These are phyloP conservation scores for Amphipyra berbera DNA, from an alignment of 2,888 invertebrate genomes.

Conservation along the genomic window DNA sequence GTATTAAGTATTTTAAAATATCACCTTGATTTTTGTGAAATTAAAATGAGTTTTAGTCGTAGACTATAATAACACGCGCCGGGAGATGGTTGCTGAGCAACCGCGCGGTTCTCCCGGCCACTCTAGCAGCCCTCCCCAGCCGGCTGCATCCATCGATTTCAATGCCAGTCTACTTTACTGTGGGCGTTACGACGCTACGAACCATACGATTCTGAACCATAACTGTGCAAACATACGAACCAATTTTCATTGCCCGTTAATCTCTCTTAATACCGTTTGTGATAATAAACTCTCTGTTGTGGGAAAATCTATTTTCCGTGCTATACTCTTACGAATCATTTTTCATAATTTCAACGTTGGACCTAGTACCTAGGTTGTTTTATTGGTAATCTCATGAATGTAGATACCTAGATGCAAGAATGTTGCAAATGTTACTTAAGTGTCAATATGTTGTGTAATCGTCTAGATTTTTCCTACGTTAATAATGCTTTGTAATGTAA, in stretches of 20 bases:
- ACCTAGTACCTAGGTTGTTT: constrained; percentile 29
- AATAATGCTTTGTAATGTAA: constrained; percentile 11
- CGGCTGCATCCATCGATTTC: constrained; percentile 58
- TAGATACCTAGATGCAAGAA: constrained; percentile 47
- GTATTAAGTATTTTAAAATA: constrained; percentile 6
- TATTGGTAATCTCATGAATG: constrained; percentile 36
- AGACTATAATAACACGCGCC: constrained; percentile 47
- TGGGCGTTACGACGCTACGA: constrained; percentile 9
- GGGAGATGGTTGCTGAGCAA: constrained; percentile 54
- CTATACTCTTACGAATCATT: constrained; percentile 30
- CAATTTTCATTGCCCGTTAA: constrained; percentile 15
- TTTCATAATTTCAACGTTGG: constrained; percentile 15
- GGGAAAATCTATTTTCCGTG: constrained; percentile 38
- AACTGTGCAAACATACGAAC: not conserved
- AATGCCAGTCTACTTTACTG: constrained; percentile 22
- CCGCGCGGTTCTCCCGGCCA: constrained; percentile 46
- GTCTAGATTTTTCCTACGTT: constrained; percentile 35
- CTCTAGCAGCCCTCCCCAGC: constrained; percentile 54
- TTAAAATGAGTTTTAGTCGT: constrained; percentile 47
- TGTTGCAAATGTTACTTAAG: constrained; percentile 37
- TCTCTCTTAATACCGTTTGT: constrained; percentile 22
- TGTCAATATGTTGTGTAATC: constrained; percentile 32
- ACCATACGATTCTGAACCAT: constrained; percentile 33
- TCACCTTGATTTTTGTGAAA: constrained; percentile 18
- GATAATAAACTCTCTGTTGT: constrained; percentile 8